phyloP scores from a whole-genome alignment of 92 coral and sea anemone genomes.

The Anthopleura xanthogrammica region DNA sequence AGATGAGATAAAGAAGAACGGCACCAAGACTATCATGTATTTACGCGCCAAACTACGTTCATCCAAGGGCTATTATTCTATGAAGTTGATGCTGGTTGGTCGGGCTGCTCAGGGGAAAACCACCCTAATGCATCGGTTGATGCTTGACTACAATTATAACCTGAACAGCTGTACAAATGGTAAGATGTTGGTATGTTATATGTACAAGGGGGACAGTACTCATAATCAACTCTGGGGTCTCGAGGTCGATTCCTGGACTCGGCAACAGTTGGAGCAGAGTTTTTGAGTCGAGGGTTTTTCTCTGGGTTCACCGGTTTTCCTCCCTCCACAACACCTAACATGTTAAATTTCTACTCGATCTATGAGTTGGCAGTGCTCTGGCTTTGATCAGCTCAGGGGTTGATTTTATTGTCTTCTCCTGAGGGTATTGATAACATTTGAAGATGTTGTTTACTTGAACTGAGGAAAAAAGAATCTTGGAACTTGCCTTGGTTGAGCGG shows the following conservation, averaged over 20 bases:
- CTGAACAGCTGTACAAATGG: slow-evolving; percentile 85
- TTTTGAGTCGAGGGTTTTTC: too few species aligned
- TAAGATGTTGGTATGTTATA: background rate
- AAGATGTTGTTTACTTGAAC: too few species aligned
- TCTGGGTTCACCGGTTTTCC: background rate
- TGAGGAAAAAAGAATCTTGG: too few species aligned
- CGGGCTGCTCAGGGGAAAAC: slow-evolving; percentile 94
- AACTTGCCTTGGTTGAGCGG: too few species aligned
- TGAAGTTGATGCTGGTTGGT: slow-evolving; percentile 96
- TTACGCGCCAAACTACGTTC: slow-evolving; percentile 79
- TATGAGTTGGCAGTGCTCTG: too few species aligned
- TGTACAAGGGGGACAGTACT: background rate
- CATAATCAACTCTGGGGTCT: too few species aligned
- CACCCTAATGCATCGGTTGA: slow-evolving; percentile 87
- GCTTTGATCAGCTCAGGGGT: background rate
- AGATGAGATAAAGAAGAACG: slow-evolving; percentile 68
- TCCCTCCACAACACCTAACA: background rate
- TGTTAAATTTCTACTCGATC: too few species aligned
- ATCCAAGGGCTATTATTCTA: slow-evolving; percentile 74
- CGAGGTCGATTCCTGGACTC: too few species aligned
- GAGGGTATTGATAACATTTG: too few species aligned
- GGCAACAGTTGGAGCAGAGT: too few species aligned
- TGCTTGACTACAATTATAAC: slow-evolving; percentile 66
- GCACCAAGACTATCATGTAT: slow-evolving; percentile 70
- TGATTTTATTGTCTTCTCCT: too few species aligned